These are phyloP conservation scores for Ceramica pisi DNA, from an alignment of 2,888 invertebrate species.

Conservation along the genomic window DNA sequence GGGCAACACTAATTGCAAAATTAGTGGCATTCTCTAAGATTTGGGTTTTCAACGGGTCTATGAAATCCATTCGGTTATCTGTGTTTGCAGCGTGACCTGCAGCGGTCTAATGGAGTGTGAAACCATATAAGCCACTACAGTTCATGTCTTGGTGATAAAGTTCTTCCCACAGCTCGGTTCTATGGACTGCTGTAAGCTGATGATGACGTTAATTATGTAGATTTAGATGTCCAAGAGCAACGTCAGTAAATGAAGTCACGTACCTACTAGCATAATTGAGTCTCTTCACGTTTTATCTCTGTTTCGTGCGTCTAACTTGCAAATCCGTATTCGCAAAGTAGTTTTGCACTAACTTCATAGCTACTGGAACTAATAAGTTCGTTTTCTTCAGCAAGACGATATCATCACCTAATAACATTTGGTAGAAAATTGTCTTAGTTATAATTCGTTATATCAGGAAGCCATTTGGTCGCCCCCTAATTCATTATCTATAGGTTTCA, in stretches of 20 bases:
- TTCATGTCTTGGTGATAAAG: too few species aligned
- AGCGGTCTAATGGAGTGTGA: too few species aligned
- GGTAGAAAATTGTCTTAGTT: constrained; percentile 52
- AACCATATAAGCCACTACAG: too few species aligned
- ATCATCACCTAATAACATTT: constrained; percentile 34
- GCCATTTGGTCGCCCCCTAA: constrained; percentile 75
- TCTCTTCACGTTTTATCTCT: too few species aligned
- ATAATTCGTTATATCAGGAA: constrained; percentile 66
- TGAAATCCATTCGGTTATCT: too few species aligned
- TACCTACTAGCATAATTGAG: neutral
- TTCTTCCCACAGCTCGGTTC: too few species aligned
- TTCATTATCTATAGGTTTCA: constrained; percentile 77
- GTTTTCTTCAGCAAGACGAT: constrained; percentile 14
- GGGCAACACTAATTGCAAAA: too few species aligned
- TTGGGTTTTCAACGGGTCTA: too few species aligned
- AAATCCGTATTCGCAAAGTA: constrained; percentile 2
- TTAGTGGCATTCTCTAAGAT: too few species aligned
- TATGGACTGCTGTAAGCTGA: neutral
- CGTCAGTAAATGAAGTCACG: neutral
- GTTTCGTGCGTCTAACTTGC: neutral
- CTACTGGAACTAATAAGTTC: neutral
- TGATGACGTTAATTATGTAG: neutral
- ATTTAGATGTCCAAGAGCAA: neutral
- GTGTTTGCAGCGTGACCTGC: too few species aligned
- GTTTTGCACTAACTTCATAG: neutral